phyloP scores from a whole-genome alignment of 2,113 vertebrate species.

The Tyrannus savana region DNA sequence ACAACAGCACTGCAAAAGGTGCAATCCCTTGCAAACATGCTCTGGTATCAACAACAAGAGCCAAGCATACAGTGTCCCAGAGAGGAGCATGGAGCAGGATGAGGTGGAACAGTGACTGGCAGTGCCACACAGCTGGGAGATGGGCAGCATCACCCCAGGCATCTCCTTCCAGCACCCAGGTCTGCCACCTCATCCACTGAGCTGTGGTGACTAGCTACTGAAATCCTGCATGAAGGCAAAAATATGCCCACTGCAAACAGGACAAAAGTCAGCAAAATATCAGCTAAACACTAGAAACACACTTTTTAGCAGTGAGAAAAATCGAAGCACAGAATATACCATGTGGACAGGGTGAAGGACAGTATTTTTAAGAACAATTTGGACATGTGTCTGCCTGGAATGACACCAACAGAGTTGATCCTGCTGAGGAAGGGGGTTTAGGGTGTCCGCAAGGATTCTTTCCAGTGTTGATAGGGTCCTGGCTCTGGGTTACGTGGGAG shows the following conservation, averaged over 20 bases:
- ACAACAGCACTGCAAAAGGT: accelerated
- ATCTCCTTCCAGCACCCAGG: not conserved
- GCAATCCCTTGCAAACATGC: accelerated
- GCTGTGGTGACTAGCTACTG: accelerated
- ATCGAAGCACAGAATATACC: not conserved
- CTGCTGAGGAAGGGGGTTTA: not conserved
- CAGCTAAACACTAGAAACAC: not conserved
- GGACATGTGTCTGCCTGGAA: not conserved
- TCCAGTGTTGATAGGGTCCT: not conserved
- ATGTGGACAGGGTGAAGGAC: not conserved
- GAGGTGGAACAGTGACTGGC: no score
- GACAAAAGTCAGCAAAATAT: not conserved
- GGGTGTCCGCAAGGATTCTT: not conserved
- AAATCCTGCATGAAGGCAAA: not conserved
- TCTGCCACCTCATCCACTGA: not conserved
- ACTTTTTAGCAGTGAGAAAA: not conserved
- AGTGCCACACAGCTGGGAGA: not conserved
- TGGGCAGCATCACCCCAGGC: not conserved
- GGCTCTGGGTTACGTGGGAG: not conserved
- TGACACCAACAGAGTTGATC: not conserved
- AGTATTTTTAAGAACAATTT: not conserved
- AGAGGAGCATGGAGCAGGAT: accelerated
- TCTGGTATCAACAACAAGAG: not conserved
- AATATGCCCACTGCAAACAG: accelerated
- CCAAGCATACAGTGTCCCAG: accelerated